Conservation (phyloP, 2,888 invertebrate genomes). For the Mythimna vitellina region DNA sequence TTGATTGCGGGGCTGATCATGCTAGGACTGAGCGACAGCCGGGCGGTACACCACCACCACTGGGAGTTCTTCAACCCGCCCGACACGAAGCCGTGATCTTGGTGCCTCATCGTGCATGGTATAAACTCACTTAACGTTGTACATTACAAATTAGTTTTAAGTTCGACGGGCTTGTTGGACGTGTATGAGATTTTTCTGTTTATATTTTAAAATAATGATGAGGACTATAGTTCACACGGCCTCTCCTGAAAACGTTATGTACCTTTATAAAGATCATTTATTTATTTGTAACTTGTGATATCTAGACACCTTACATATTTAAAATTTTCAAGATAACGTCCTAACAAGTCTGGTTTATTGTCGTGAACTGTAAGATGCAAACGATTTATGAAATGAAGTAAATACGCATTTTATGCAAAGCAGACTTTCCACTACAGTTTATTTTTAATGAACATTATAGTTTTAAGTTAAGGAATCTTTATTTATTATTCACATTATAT, state of each 20-base stretch:
- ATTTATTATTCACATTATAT: constrained; percentile 21
- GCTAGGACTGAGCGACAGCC: constrained; percentile 93
- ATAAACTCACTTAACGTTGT: constrained; percentile 36
- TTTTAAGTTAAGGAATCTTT: constrained; percentile 38
- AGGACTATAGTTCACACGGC: constrained; percentile 28
- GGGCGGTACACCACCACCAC: constrained; percentile 95
- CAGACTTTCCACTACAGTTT: constrained; percentile 77
- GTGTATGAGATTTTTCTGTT: constrained; percentile 9
- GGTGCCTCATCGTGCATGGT: constrained; percentile 42
- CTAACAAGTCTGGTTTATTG: constrained; percentile 61
- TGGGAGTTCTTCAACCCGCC: constrained; percentile 97
- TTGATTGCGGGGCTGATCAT: constrained; percentile 94
- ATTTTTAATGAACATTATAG: constrained; percentile 53
- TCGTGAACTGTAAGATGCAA: constrained; percentile 58
- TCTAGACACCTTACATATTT: constrained; percentile 37
- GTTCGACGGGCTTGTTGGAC: constrained; percentile 63
- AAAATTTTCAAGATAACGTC: constrained; percentile 24
- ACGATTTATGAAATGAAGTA: constrained; percentile 51
- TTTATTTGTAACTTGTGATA: constrained; percentile 35
- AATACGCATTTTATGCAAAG: constrained; percentile 73
- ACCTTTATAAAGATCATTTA: constrained; percentile 3
- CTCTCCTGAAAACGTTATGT: constrained; percentile 10
- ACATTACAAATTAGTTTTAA: constrained; percentile 54
- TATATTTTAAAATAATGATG: constrained; percentile 20
- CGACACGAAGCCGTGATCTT: constrained; percentile 86